Percentiles rank a stretch among this genome's conserved stretches.
These are phyloP conservation scores for Anagyrus pseudococci DNA, from an alignment of 2,888 invertebrate genomes.

Conservation along the genomic window DNA sequence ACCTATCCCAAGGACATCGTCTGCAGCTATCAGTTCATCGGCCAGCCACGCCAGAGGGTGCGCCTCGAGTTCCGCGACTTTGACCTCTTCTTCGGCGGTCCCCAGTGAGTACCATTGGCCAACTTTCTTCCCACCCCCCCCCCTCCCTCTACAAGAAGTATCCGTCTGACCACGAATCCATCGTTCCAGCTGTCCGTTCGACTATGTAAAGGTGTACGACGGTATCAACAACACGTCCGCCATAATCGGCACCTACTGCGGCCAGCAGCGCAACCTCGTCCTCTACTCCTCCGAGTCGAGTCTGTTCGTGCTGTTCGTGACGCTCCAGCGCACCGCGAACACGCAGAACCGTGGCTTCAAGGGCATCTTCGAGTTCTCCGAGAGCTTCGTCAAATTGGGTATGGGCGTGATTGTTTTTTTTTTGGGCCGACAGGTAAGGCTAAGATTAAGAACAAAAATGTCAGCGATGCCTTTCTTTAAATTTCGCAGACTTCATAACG, in stretches of 20 bases:
- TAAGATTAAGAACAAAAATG: not conserved
- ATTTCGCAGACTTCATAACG: slow-evolving; percentile 82
- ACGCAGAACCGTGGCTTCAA: slow-evolving; percentile 98
- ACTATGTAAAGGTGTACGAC: slow-evolving; percentile 96
- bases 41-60: slow-evolving; percentile 87
- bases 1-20: slow-evolving; percentile 96
- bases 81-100: slow-evolving; percentile 97
- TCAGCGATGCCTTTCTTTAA: too few species aligned
- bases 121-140: not conserved
- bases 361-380: slow-evolving; percentile 98
- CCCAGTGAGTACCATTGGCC: slow-evolving; percentile 80
- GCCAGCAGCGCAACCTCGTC: slow-evolving; percentile 94
- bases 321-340: slow-evolving; percentile 88
- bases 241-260: slow-evolving; percentile 95
- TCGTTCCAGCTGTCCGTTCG: slow-evolving; percentile 91
- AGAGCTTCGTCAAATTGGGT: slow-evolving; percentile 98
- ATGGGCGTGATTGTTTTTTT: not conserved
- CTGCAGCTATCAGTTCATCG: slow-evolving; percentile 93
- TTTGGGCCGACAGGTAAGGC: too few species aligned
- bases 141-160: not conserved
- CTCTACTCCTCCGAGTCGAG: slow-evolving; percentile 92
- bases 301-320: slow-evolving; percentile 89
- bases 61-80: slow-evolving; percentile 97
- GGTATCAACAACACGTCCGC: slow-evolving; percentile 88
- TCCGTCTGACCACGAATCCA: too few species aligned